Conservation (phyloP, 2,113 vertebrate species). For the Ailurus styani region DNA sequence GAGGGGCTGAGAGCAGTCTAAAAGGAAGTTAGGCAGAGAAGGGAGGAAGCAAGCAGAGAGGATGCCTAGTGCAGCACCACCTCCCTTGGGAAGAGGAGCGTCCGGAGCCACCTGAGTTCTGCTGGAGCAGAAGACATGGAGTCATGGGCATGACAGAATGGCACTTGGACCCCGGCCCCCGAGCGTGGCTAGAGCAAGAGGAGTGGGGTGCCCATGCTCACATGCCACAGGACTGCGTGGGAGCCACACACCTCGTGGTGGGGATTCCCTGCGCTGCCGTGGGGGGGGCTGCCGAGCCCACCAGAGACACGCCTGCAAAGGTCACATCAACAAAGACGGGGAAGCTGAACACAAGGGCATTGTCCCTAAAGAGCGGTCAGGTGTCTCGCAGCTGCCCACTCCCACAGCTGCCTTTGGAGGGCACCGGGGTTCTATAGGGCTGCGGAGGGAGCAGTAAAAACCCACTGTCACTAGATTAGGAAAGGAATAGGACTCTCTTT, state of each 20-base stretch:
- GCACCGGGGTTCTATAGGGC: neutral
- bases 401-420: neutral
- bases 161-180: no score
- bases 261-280: no score
- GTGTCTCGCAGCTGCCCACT: no score
- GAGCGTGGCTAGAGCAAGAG: neutral
- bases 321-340: fast-evolving
- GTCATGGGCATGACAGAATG: no score
- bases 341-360: neutral
- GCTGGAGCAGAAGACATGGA: no score
- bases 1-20: neutral
- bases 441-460: neutral
- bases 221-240: neutral
- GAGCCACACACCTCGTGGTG: fast-evolving
- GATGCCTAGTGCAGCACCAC: fast-evolving
- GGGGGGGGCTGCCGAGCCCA: neutral
- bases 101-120: neutral
- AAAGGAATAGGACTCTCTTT: neutral
- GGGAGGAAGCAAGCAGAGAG: neutral
- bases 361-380: neutral
- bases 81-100: neutral
- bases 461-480: neutral
- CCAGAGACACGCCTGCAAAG: neutral
- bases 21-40: neutral
- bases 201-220: neutral